Percentiles rank a stretch among this genome's conserved stretches.
These are phyloP conservation scores for Turnix velox DNA, from an alignment of 2,113 vertebrate species.

Conservation along the genomic window DNA sequence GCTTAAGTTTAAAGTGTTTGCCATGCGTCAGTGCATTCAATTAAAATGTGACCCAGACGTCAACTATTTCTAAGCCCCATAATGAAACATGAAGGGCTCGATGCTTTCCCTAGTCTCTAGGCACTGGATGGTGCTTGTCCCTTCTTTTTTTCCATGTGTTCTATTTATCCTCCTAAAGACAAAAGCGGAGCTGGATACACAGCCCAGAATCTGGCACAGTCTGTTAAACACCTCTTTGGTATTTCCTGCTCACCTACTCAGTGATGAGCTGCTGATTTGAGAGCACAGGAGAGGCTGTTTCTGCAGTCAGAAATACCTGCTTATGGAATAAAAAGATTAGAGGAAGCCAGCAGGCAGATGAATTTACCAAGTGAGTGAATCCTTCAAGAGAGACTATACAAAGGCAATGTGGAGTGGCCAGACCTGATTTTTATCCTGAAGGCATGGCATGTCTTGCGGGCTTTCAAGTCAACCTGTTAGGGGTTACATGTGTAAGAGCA, in stretches of 20 bases:
- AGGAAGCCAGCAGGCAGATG: not conserved
- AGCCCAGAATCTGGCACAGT: not conserved
- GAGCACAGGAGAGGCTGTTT: not conserved
- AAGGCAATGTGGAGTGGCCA: fast-evolving
- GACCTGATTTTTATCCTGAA: not conserved
- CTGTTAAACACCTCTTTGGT: not conserved
- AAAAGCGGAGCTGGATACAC: not conserved
- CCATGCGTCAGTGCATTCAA: not conserved
- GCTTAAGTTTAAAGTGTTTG: not conserved
- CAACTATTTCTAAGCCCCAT: not conserved
- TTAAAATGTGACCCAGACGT: constrained; percentile 20
- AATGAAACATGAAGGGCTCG: not conserved
- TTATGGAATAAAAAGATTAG: not conserved
- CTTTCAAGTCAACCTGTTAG: not conserved
- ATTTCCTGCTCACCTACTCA: not conserved
- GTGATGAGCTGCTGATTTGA: not conserved
- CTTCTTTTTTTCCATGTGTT: not conserved
- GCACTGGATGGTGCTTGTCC: not conserved
- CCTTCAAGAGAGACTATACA: not conserved
- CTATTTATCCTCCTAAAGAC: not conserved
- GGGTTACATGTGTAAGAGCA: fast-evolving
- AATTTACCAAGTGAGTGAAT: not conserved
- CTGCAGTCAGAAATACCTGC: not conserved
- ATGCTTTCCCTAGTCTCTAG: not conserved
- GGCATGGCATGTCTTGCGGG: fast-evolving